phyloP scores from a whole-genome alignment of 2,888 invertebrate species.

The Sericinus montela region DNA sequence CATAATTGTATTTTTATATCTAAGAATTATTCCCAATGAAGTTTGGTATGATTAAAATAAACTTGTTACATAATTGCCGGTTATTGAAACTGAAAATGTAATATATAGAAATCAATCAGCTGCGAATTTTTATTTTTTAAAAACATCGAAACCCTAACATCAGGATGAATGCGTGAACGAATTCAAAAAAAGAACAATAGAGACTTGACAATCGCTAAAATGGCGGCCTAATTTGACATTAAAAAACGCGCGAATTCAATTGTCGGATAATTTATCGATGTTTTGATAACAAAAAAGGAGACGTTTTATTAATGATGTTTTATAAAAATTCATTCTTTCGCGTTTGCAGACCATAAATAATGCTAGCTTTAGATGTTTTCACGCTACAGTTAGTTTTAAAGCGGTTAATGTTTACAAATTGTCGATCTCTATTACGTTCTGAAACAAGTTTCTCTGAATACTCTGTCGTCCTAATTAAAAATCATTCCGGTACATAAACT shows the following conservation, averaged over 20 bases:
- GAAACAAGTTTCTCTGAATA: constrained; percentile 43
- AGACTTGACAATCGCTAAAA: constrained; percentile 55
- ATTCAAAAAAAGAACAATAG: constrained; percentile 49
- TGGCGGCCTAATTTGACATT: constrained; percentile 74
- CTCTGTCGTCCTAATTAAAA: constrained; percentile 39
- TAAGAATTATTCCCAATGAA: too few relatives aligned
- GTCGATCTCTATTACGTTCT: constrained; percentile 26
- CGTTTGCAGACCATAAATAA: constrained; percentile 61
- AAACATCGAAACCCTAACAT: constrained; percentile 8
- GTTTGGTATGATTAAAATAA: too few relatives aligned
- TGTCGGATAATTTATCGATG: constrained; percentile 73
- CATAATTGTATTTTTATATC: too few relatives aligned
- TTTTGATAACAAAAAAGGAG: constrained; percentile 53
- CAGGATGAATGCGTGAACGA: constrained; percentile 56
- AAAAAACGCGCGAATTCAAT: constrained; percentile 72
- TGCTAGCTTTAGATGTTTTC: constrained; percentile 44
- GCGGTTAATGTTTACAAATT: constrained; percentile 58
- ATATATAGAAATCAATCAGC: too few relatives aligned
- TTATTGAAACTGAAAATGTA: too few relatives aligned
- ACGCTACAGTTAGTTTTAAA: constrained; percentile 59
- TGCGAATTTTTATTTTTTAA: too few relatives aligned
- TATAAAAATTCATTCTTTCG: constrained; percentile 45
- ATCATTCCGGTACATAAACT: constrained; percentile 48
- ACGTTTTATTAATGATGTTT: constrained; percentile 66
- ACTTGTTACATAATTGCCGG: too few relatives aligned